Conservation (phyloP, 2,113 vertebrate genomes). For the Psilopogon haemacephalus region DNA sequence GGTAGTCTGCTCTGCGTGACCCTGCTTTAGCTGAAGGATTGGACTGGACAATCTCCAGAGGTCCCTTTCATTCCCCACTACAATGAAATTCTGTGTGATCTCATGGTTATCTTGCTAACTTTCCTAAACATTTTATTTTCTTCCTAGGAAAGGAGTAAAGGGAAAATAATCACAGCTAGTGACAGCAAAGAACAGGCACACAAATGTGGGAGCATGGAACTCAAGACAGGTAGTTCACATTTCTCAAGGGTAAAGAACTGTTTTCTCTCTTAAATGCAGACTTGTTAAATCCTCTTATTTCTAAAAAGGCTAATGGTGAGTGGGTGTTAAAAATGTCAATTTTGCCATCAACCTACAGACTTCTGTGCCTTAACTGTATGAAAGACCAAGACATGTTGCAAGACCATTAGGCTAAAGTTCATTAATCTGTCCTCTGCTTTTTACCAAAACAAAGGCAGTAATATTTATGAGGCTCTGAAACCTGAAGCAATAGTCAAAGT, state of each 20-base stretch:
- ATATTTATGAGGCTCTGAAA: neutral
- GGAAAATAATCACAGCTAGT: neutral
- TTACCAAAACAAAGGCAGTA: rapidly evolving
- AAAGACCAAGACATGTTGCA: neutral
- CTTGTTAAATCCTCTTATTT: neutral
- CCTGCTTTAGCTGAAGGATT: no score
- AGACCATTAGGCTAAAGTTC: neutral
- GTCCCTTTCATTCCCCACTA: no score
- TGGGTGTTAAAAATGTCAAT: neutral
- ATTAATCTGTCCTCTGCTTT: neutral
- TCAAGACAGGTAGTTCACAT: neutral
- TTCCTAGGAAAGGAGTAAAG: neutral
- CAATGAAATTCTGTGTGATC: no score
- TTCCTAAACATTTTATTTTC: neutral
- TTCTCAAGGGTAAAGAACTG: neutral
- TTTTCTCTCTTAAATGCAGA: neutral
- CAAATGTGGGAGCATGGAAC: neutral
- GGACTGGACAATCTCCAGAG: no score
- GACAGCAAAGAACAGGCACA: neutral
- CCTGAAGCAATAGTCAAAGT: neutral
- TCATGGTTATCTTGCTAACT: neutral
- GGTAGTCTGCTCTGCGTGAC: no score
- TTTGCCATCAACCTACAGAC: neutral
- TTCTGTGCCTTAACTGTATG: no score
- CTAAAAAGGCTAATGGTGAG: neutral